Evolutionary conservation across 2,113 vertebrate genomes (phyloP).

Genomic region (Hystrix brachyura): DNA sequence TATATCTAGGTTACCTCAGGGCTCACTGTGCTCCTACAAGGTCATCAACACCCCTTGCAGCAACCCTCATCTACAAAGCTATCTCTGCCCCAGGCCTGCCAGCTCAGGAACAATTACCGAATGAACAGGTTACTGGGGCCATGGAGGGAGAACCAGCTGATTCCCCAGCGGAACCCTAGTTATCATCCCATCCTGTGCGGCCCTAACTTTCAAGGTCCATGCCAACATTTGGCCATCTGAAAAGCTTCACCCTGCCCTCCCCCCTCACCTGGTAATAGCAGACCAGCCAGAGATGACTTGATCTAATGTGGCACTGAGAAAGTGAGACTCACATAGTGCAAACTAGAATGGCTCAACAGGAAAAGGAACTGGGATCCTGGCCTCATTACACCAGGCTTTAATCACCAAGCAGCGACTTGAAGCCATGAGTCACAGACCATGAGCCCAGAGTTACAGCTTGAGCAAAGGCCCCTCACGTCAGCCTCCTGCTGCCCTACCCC

Average conservation of each 20-base stretch:
- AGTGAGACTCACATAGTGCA: background rate
- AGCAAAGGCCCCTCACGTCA: constrained; percentile 8
- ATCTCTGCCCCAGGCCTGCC: background rate
- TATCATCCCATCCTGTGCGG: background rate
- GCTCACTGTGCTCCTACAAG: background rate
- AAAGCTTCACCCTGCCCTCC: background rate
- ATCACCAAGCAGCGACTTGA: background rate
- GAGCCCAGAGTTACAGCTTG: background rate
- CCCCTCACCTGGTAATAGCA: background rate
- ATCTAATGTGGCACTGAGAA: background rate
- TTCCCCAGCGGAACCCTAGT: background rate
- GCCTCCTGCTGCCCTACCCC: background rate
- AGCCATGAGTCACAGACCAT: constrained; percentile 55
- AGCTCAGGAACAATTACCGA: background rate
- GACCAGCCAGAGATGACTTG: background rate
- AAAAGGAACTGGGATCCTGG: background rate
- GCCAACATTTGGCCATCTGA: background rate
- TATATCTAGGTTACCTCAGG: background rate
- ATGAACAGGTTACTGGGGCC: background rate
- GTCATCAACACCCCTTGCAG: background rate
- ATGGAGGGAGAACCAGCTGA: background rate
- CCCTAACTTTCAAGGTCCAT: background rate
- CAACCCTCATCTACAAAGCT: background rate
- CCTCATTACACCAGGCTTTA: background rate
- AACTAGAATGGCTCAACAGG: background rate